Evolutionary conservation across 2,797 vertebrate species (phyloP).

Genomic region (Loriculus beryllinus): DNA sequence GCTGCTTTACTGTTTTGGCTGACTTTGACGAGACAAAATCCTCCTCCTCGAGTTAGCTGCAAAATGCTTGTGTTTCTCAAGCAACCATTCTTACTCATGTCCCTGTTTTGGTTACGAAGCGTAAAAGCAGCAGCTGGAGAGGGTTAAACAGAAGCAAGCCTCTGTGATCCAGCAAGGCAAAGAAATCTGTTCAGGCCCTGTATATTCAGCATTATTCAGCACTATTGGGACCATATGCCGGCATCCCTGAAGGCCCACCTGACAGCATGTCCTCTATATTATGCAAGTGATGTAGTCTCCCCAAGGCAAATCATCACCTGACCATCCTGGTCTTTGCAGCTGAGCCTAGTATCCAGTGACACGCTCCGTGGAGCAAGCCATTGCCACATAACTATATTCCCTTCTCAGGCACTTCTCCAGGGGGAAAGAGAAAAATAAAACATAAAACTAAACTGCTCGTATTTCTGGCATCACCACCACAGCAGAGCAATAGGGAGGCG

Average conservation of each 20-base stretch:
- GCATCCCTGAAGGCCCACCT: slow-evolving; percentile 55
- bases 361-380: slow-evolving; percentile 22
- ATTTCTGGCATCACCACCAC: slow-evolving; percentile 17
- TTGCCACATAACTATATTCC: slow-evolving; percentile 63
- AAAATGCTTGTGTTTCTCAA: slow-evolving; percentile 19
- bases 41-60: neutral
- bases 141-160: slow-evolving; percentile 20
- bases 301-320: slow-evolving; percentile 47
- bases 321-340: slow-evolving; percentile 48
- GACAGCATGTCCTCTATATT: slow-evolving; percentile 46
- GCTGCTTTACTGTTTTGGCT: neutral
- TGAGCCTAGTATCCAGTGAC: slow-evolving; percentile 26
- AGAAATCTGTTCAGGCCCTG: neutral
- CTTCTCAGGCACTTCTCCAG: slow-evolving; percentile 49
- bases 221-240: neutral
- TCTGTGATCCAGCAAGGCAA: neutral
- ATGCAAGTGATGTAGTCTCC: slow-evolving; percentile 15
- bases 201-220: slow-evolving; percentile 50
- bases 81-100: neutral
- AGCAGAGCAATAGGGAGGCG: neutral
- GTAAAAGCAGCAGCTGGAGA: slow-evolving; percentile 29
- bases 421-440: neutral
- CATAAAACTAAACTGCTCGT: neutral
- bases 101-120: slow-evolving; percentile 12
- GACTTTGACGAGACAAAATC: neutral